Evolutionary conservation across 2,888 invertebrate species (phyloP), one percentile per base, ranked within the genome.

Genomic region (Agriotes lineatus): DNA sequence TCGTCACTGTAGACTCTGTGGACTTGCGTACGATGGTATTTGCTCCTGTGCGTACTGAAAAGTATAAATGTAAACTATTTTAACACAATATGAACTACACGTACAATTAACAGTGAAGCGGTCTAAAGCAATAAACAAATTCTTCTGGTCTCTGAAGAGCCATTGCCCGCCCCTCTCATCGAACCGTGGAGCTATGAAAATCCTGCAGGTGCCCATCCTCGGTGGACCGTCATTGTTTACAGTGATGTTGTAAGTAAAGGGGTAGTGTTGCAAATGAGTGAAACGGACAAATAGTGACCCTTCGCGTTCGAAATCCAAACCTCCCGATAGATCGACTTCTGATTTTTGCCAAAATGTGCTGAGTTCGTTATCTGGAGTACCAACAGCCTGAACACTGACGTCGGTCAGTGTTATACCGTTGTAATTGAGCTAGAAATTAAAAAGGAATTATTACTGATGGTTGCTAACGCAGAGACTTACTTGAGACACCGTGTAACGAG

Each of bases 301-400:
- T 0, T 93, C 86, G 0, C 93, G 93, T 5, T 90, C 87, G 84
- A 95, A 95, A 85, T 95, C 95, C 79, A 96, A 87, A 0, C 96
- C 95, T 1, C 93, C 87, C 0, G 91, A 89, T 35, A 96, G 82
- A 78, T 95, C 92, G 72, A 95, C 87, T 50, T 91, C 91, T 63
- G 91, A 91, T 82, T 92, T 90, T 85, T 91, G 91, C 95, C 95
- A 96, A 83, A 89, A 91, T 0, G 94, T 94, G 69, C 84, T 83
- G 39, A 95, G 72, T 0, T 82, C 82, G 83, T 94, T 91, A 0
- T 84, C 75, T 12, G 79, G 77, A 0, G 88, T 88, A 0, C 87
- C 88, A 9, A 84, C 76, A 0, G 88, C 84, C 39, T 86, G 82
- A 5, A 93, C 79, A 72, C 87, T 82, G 0, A 91, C 74, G 0